A percentile compares a stretch with the other conserved stretches of the same genome.
Evolutionary conservation across 1,140 invertebrate genomes (phyloP).

Genomic region (Tetraneura akinire): DNA sequence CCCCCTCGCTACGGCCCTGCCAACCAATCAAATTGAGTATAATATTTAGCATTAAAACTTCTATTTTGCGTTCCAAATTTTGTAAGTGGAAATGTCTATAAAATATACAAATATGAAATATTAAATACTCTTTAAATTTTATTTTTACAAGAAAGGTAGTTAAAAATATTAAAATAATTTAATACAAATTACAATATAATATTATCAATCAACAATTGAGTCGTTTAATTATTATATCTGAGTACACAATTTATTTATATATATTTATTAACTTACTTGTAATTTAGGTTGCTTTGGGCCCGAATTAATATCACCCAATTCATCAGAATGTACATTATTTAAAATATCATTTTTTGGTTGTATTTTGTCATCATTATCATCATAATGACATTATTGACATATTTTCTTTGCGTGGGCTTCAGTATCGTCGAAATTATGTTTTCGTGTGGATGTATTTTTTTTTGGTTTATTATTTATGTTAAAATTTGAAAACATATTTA

Average conservation of each 20-base stretch:
- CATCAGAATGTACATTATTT: neutral
- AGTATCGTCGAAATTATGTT: neutral
- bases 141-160: neutral
- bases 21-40: neutral
- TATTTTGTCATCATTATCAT: neutral
- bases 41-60: neutral
- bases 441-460: neutral
- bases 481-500: neutral
- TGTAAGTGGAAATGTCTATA: neutral
- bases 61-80: neutral
- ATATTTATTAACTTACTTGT: neutral
- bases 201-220: neutral
- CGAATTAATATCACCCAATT: constrained; percentile 5
- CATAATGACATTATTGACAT: constrained; percentile 4
- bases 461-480: neutral
- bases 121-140: neutral
- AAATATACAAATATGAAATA: too few species aligned
- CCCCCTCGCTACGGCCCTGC: too few species aligned
- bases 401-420: neutral
- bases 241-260: neutral
- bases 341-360: neutral
- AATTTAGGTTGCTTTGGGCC: neutral
- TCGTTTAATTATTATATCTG: neutral
- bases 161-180: neutral
- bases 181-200: neutral